Evolutionary conservation across 2,113 vertebrate genomes (phyloP), one percentile per base, ranked within the genome.

Genomic region (Semicossyphus pulcher): DNA sequence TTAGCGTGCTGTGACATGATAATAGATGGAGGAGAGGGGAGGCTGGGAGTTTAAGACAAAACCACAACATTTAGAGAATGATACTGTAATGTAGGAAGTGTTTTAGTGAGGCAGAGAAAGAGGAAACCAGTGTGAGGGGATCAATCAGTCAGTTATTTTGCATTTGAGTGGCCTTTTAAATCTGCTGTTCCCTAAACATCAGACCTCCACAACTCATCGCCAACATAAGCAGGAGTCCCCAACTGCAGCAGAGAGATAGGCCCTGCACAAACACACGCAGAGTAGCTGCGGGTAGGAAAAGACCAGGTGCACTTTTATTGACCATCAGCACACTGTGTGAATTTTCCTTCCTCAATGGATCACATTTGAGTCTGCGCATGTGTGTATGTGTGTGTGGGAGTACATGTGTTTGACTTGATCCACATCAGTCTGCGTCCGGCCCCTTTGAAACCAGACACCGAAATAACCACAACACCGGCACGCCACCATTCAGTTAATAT

Each of bases 1-100:
- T 80, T 69, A 23, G 51, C 88, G 34, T 80, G 85, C 60, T 81
- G 73, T 42, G 69, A 80, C 80, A 80, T 8, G 74, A 84, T 73
- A 67, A 76, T 76, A 15, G 64, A 81, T 59, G 31, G 41, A 60
- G 45, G n/a, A 9, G 29, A 48, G 20, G 58, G 8, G 41, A 31
- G 53, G 53, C 61, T 16, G 15, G 41, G 31, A 42, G 41, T 75
- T 83, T 29, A 21, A 80, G 63, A 56, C 51, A 64, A 57, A 63
- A 29, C 51, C 14, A 52, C 72, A 57, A 59, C 36, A 56, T 76
- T 73, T 53, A 29, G 37, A 63, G 64, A 74, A 58, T 37, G 53
- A 58, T 29, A 26, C 58, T 69, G 45, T 61, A 39, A 63, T 81
- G 66, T 42, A 70, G 69, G 21, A 69, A 11, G 47, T 31, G 64